These are phyloP conservation scores for Parasteatoda tepidariorum DNA, from an alignment of 1,140 invertebrate genomes.

Conservation along the genomic window DNA sequence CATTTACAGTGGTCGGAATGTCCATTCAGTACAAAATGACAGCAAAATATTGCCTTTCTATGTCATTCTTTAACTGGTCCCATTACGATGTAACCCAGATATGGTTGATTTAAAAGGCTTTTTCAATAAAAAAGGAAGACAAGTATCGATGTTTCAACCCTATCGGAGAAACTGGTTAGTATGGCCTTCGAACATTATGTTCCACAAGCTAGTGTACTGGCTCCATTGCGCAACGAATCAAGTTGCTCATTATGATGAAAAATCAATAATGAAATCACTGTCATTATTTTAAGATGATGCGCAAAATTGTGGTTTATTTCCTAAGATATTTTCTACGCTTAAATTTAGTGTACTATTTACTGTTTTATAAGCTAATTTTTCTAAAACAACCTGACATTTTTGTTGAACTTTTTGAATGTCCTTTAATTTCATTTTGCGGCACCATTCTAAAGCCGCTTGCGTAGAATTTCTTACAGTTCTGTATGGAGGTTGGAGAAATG, in stretches of 20 bases:
- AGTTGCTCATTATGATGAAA: not conserved
- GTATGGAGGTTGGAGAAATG: slow-evolving; percentile 56
- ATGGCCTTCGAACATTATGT: not conserved
- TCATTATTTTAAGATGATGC: not conserved
- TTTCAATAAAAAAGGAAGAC: slow-evolving; percentile 33
- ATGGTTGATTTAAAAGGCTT: not conserved
- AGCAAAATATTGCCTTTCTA: not conserved
- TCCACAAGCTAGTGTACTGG: not conserved
- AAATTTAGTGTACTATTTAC: slow-evolving; percentile 43
- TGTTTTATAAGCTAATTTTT: slow-evolving; percentile 58
- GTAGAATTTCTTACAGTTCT: slow-evolving; percentile 62
- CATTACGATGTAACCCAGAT: not conserved
- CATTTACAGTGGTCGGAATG: not conserved
- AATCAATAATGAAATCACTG: not conserved
- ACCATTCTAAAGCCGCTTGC: slow-evolving; percentile 57
- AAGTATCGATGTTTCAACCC: slow-evolving; percentile 27
- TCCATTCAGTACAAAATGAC: not conserved
- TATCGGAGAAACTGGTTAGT: slow-evolving; percentile 8
- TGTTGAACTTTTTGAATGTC: slow-evolving; percentile 54
- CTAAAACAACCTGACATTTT: slow-evolving; percentile 51
- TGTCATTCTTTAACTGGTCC: not conserved
- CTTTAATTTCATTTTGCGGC: slow-evolving; percentile 27
- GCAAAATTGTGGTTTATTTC: slow-evolving; percentile 13
- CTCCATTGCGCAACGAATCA: not conserved
- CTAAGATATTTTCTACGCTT: slow-evolving; percentile 38